Conservation (phyloP, 2,888 invertebrate species). For the Sesia bembeciformis region DNA sequence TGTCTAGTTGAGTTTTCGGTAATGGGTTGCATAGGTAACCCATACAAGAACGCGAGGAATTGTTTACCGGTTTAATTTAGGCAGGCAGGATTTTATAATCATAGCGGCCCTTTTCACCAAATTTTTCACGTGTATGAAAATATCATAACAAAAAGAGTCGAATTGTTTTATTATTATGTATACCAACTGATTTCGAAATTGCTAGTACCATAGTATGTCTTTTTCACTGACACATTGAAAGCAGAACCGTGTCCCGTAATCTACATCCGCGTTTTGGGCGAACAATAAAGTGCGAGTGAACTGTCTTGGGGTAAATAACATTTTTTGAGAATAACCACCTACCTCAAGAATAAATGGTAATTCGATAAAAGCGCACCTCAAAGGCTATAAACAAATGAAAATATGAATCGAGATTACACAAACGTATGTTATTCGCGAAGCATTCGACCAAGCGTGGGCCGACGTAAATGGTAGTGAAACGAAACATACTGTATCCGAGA, state of each 20-base stretch:
- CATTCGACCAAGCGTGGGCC: slow-evolving; percentile 40
- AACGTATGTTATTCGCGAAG: slow-evolving; percentile 17
- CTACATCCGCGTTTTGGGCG: slow-evolving; percentile 7
- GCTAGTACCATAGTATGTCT: too few relatives aligned
- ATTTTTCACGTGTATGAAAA: too few relatives aligned
- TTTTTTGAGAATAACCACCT: slow-evolving; percentile 19
- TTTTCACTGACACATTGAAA: slow-evolving; percentile 8
- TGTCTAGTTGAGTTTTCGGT: too few relatives aligned
- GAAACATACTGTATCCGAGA: slow-evolving; percentile 47
- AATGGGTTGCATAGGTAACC: too few relatives aligned
- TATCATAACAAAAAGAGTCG: too few relatives aligned
- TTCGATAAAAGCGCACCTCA: slow-evolving; percentile 36
- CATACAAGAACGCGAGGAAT: too few relatives aligned
- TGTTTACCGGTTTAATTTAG: too few relatives aligned
- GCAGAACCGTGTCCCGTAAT: slow-evolving; percentile 19
- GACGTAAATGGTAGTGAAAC: slow-evolving; percentile 59
- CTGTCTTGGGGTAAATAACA: background rate
- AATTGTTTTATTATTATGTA: too few relatives aligned
- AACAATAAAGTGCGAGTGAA: slow-evolving; percentile 13
- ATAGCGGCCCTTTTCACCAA: too few relatives aligned
- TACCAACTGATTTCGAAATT: too few relatives aligned
- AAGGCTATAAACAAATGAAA: slow-evolving; percentile 50
- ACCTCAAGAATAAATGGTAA: slow-evolving; percentile 30
- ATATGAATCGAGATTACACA: slow-evolving; percentile 56
- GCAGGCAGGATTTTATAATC: too few relatives aligned